Percentiles rank a stretch among this genome's conserved stretches.
Conservation (phyloP, 2,888 invertebrate species). For the Harpalus rufipes region DNA sequence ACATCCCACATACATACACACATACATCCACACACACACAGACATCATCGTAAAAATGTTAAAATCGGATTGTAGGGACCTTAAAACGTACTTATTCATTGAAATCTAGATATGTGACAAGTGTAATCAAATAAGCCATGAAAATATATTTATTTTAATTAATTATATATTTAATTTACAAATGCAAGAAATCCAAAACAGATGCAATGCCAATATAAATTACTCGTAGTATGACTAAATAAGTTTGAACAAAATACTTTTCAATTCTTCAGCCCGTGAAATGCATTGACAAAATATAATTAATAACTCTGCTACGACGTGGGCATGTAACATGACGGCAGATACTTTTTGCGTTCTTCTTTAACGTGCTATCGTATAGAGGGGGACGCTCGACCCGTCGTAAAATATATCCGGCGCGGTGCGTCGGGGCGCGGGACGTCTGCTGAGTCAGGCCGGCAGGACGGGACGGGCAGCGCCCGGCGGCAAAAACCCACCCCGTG, state of each 20-base stretch:
- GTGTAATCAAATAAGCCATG: too few relatives aligned
- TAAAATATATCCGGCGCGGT: conserved; percentile 56
- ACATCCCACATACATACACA: too few relatives aligned
- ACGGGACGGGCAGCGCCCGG: conserved; percentile 51
- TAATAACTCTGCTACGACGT: conserved; percentile 58
- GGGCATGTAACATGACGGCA: conserved; percentile 51
- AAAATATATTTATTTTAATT: too few relatives aligned
- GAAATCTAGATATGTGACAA: too few relatives aligned
- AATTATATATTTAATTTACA: too few relatives aligned
- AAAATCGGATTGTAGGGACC: too few relatives aligned
- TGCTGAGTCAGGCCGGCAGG: conserved; percentile 51
- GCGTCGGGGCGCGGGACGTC: conserved; percentile 6
- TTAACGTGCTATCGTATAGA: conserved; percentile 57
- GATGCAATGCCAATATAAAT: too few relatives aligned
- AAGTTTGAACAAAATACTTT: conserved; percentile 31
- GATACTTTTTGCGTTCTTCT: conserved; percentile 60
- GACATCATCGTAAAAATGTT: too few relatives aligned
- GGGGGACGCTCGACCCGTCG: conserved; percentile 45
- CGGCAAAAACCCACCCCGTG: conserved; percentile 50
- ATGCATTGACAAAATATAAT: conserved; percentile 49
- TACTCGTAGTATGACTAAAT: too few relatives aligned
- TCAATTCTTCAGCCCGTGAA: conserved; percentile 27
- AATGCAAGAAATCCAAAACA: too few relatives aligned
- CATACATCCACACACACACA: too few relatives aligned
- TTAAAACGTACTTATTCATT: too few relatives aligned